Conservation (phyloP, 2,888 invertebrate genomes). For the Drosophila infuscata region DNA sequence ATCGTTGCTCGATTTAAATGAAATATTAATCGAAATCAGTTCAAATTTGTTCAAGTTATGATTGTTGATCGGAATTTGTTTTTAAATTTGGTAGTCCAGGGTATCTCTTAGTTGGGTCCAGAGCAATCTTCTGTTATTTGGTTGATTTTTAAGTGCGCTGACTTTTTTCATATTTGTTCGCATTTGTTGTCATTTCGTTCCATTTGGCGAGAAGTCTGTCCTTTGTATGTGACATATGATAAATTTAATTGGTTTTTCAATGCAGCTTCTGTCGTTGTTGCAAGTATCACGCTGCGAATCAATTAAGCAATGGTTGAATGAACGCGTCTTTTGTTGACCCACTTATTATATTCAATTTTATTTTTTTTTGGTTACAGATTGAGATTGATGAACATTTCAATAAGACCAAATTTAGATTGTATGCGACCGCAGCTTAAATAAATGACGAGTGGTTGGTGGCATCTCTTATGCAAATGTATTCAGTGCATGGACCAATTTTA, state of each 20-base stretch:
- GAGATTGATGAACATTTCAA: constrained; percentile 62
- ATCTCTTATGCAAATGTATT: constrained; percentile 58
- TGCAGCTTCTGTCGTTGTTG: constrained; percentile 20
- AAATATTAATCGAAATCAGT: background rate
- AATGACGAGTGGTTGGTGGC: background rate
- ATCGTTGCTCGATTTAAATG: background rate
- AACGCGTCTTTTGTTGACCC: constrained; percentile 53
- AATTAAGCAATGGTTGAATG: constrained; percentile 61
- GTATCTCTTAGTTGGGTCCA: background rate
- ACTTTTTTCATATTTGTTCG: constrained; percentile 57
- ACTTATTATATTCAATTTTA: constrained; percentile 34
- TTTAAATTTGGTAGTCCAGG: background rate
- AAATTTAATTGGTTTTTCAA: constrained; percentile 64
- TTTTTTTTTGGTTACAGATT: constrained; percentile 24
- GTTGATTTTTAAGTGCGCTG: constrained; percentile 17
- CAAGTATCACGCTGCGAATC: constrained; percentile 55
- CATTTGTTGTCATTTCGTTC: constrained; percentile 50
- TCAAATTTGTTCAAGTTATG: background rate
- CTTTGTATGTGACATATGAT: constrained; percentile 58
- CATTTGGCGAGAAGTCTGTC: constrained; percentile 33
- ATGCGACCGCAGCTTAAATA: constrained; percentile 19
- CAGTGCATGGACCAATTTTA: constrained; percentile 44
- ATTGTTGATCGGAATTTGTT: background rate
- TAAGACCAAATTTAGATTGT: constrained; percentile 31
- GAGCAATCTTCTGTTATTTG: constrained; percentile 4